Evolutionary conservation across 2,888 invertebrate genomes (phyloP).

Genomic region (Malacosoma neustria): DNA sequence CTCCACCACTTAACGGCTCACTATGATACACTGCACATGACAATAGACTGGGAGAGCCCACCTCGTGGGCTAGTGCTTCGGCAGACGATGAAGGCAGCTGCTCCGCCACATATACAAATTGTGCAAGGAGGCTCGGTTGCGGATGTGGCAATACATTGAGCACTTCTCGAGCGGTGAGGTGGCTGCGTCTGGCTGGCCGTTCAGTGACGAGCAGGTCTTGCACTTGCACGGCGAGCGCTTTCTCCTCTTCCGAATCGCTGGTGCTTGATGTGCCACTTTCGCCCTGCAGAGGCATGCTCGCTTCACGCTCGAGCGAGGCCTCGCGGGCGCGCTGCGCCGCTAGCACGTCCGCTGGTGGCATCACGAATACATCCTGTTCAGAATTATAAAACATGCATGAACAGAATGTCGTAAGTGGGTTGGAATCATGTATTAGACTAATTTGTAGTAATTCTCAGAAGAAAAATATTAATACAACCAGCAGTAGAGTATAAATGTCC

Average conservation of each 20-base stretch:
- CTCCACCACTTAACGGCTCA: too few relatives aligned
- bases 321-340: slow-evolving; percentile 29
- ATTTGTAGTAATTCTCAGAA: too few relatives aligned
- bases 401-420: too few relatives aligned
- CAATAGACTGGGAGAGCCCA: too few relatives aligned
- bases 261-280: slow-evolving; percentile 14
- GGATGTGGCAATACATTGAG: not conserved
- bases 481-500: too few relatives aligned
- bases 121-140: slow-evolving; percentile 1
- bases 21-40: too few relatives aligned
- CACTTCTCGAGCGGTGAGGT: not conserved
- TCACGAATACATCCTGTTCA: slow-evolving; percentile 24
- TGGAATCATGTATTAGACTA: too few relatives aligned
- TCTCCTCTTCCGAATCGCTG: slow-evolving; percentile 31
- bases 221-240: slow-evolving; percentile 22
- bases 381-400: too few relatives aligned
- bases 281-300: slow-evolving; percentile 10
- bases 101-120: not conserved
- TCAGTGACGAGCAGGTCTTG: slow-evolving; percentile 14
- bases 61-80: slow-evolving; percentile 5
- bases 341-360: slow-evolving; percentile 32
- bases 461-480: too few relatives aligned
- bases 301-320: slow-evolving; percentile 19
- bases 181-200: slow-evolving; percentile 1
- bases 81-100: slow-evolving; percentile 4